Conservation (phyloP, 1,140 invertebrate species). For the Acromyrmex charruanus region DNA sequence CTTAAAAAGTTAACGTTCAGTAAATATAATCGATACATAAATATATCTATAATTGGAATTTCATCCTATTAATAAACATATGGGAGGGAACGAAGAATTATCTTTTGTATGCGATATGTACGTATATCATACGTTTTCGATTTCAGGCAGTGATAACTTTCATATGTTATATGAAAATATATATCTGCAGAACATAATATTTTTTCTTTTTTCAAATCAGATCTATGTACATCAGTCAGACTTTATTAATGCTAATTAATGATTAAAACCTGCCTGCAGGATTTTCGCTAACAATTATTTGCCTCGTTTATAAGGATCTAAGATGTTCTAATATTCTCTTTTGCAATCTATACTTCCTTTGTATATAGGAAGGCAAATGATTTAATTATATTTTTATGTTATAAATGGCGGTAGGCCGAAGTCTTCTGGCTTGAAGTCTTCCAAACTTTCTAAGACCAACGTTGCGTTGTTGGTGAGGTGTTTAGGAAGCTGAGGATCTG, state of each 20-base stretch:
- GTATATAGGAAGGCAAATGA: not conserved
- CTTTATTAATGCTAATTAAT: not conserved
- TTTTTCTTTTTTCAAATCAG: conserved; percentile 5
- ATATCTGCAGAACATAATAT: conserved; percentile 3
- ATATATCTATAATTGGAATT: not conserved
- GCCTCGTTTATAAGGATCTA: conserved; percentile 33
- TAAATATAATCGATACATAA: not conserved
- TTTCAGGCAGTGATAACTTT: conserved; percentile 35
- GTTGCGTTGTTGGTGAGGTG: conserved; percentile 89
- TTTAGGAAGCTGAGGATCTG: conserved; percentile 90
- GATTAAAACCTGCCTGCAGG: conserved; percentile 55
- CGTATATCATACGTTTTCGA: not conserved
- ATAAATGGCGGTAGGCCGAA: conserved; percentile 94
- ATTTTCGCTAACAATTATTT: not conserved
- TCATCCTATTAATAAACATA: not conserved
- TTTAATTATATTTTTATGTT: conserved; percentile 30
- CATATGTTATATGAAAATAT: conserved; percentile 35
- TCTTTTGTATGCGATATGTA: not conserved
- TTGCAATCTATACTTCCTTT: not conserved
- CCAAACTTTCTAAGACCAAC: conserved; percentile 90
- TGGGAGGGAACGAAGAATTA: not conserved
- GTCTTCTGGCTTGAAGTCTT: conserved; percentile 93
- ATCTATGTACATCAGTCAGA: conserved; percentile 30
- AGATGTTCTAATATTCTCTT: conserved; percentile 9
- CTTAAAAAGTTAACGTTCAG: no score